Percentiles rank a stretch among this genome's conserved stretches.
Evolutionary conservation across 2,888 invertebrate species (phyloP).

Genomic region (Xestia sexstrigata): DNA sequence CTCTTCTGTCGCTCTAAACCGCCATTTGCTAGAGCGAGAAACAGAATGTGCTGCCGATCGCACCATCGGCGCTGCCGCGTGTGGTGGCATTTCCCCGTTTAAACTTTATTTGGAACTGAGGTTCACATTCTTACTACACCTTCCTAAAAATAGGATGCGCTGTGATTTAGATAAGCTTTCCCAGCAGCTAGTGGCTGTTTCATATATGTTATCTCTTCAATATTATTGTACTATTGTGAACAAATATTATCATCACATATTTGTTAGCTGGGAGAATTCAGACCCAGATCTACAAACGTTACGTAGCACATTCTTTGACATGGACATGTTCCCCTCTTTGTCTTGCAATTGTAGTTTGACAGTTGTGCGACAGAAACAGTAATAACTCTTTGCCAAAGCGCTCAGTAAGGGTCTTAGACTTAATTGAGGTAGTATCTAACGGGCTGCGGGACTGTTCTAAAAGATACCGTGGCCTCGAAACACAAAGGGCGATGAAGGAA

Average conservation of each 20-base stretch:
- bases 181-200: neutral
- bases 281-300: neutral
- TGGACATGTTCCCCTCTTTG: too few relatives aligned
- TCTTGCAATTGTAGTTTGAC: neutral
- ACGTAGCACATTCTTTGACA: neutral
- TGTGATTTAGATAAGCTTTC: neutral
- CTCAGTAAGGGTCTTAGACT: too few relatives aligned
- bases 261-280: too few relatives aligned
- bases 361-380: too few relatives aligned
- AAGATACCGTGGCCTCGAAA: too few relatives aligned
- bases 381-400: too few relatives aligned
- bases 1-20: neutral
- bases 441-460: too few relatives aligned
- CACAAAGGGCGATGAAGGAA: too few relatives aligned
- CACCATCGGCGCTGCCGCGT: too few relatives aligned
- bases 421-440: too few relatives aligned
- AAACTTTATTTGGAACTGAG: neutral
- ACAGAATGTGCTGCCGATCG: neutral
- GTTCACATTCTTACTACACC: neutral
- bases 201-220: neutral
- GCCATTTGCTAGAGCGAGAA: neutral
- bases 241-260: neutral
- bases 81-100: neutral
- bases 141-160: neutral
- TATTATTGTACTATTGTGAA: neutral